Conservation (phyloP, 2,888 invertebrate species). For the Heliconius charithonia region DNA sequence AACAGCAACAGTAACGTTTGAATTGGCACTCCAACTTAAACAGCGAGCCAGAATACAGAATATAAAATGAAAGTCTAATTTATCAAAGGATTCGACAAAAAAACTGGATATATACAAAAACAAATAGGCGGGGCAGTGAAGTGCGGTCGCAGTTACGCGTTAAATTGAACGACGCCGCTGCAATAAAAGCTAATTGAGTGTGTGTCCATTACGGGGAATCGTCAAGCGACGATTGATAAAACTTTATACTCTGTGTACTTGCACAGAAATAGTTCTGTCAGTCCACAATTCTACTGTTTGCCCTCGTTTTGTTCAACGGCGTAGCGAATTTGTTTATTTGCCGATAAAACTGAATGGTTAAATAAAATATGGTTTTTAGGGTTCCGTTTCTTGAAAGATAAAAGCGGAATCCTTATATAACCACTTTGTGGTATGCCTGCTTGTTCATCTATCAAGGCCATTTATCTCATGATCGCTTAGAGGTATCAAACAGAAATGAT, state of each 20-base stretch:
- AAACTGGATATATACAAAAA: constrained; percentile 72
- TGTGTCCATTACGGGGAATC: constrained; percentile 71
- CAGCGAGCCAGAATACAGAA: constrained; percentile 16
- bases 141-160: constrained; percentile 76
- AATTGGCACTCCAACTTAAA: constrained; percentile 31
- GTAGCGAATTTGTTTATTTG: background rate
- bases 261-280: constrained; percentile 35
- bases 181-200: constrained; percentile 81
- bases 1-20: constrained; percentile 30
- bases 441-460: no score
- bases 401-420: no score
- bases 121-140: constrained; percentile 68
- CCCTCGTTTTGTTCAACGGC: background rate
- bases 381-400: no score
- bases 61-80: constrained; percentile 34
- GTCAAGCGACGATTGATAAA: constrained; percentile 60
- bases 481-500: no score
- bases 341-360: background rate
- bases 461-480: no score
- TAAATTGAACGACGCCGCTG: constrained; percentile 76
- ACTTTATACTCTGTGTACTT: constrained; percentile 42
- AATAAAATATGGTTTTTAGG: constrained; percentile 2
- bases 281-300: background rate
- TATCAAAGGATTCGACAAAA: constrained; percentile 48
- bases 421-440: no score